Base-by-base conservation (phyloP, 1,140 invertebrate species). In the Geopemphigus sp. region DNA sequence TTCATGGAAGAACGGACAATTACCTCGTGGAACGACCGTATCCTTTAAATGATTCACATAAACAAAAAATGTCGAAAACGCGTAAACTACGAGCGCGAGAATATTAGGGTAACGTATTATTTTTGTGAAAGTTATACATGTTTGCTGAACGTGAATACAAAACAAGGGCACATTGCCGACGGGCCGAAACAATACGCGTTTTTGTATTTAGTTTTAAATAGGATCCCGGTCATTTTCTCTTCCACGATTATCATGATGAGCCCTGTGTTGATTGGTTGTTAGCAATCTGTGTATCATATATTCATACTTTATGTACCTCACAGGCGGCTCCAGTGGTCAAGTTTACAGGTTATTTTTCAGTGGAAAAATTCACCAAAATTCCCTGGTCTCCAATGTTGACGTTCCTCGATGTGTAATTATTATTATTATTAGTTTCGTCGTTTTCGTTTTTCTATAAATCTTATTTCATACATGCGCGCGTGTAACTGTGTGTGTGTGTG, bases 281-380 rank as follows among this genome's bases (percentile, higher is more conserved):
- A 14, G 47, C 50, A 72, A 54, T 72, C 68, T 22, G 68, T 19
- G 17, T 72, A 72, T 72, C 68, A 47, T 24, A 50, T 39, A 24
- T 15, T 32, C 11, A 8, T 39, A 39, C 3, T 39, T 8, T 39
- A 39, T 3, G 32, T 8, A 39, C 32, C 50, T 63, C 39, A 17
- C 57, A 61, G 74, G 74, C 74, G 74, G 74, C 74, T 78, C 74
- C 74, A 61, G 22, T 50, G 57, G 57, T 22, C 57, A 78, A 78
- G 74, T 78, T 78, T 78, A 76, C 74, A 78, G 74, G 74, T 78
- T 78, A 47, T 17, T 26, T 78, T 61, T 1, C 32, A 61, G 54
- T 78, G 24, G 24, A 29, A 22, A 39, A 54, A n/a, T 29, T 12
- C 1, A 29, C 47, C 50, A 39, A 47, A 19, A 68, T 5, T 68